Percentiles rank a stretch among this genome's conserved stretches.
Conservation (phyloP, 2,113 vertebrate species). For the Chaetodon auriga region DNA sequence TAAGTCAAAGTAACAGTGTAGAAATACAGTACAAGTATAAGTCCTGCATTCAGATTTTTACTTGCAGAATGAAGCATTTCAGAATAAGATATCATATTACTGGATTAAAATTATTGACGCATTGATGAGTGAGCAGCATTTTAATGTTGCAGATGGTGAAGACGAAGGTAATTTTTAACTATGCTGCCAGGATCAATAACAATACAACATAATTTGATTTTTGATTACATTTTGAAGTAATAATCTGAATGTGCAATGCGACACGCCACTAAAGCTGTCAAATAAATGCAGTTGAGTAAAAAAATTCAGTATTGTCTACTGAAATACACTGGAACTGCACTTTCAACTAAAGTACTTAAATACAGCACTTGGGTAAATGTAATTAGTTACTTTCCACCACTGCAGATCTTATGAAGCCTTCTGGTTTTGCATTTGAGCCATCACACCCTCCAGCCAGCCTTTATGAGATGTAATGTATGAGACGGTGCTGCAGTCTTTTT, state of each 20-base stretch:
- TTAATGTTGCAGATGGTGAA: neutral
- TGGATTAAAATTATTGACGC: neutral
- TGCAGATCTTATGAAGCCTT: neutral
- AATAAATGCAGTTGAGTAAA: neutral
- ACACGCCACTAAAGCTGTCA: neutral
- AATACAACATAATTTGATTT: neutral
- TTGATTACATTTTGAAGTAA: neutral
- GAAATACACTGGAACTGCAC: neutral
- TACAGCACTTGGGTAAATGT: neutral
- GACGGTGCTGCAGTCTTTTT: neutral
- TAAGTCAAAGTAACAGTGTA: neutral
- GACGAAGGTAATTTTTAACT: too few relatives aligned
- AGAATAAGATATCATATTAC: neutral
- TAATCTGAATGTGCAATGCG: neutral
- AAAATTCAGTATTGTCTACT: neutral
- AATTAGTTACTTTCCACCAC: neutral
- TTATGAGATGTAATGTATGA: neutral
- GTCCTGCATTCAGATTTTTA: neutral
- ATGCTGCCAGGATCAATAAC: neutral
- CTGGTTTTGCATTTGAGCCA: neutral
- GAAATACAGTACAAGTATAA: neutral
- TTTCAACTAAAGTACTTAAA: neutral
- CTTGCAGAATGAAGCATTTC: neutral
- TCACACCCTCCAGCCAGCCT: neutral
- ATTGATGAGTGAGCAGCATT: neutral